These are phyloP conservation scores for Malthinus seriepunctatus DNA, from an alignment of 2,888 invertebrate species.

Conservation along the genomic window DNA sequence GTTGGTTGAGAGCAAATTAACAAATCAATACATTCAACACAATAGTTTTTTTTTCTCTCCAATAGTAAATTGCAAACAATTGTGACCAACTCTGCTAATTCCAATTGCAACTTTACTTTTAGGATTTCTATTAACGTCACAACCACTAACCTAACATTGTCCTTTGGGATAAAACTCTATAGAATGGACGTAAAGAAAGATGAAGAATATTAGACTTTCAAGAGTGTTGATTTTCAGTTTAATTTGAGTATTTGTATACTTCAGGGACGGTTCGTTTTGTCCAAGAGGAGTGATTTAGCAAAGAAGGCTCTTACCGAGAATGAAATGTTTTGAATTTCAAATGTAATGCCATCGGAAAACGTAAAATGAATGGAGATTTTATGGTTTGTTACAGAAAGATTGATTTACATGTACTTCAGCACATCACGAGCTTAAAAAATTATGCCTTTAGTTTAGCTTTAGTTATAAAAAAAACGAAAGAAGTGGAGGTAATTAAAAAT, in stretches of 20 bases:
- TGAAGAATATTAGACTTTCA: constrained; percentile 32
- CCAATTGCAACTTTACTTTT: constrained; percentile 22
- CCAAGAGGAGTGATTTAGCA: constrained; percentile 43
- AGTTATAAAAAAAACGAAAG: too few species aligned
- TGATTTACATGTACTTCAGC: constrained; percentile 40
- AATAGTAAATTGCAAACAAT: constrained; percentile 21
- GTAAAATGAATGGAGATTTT: constrained; percentile 45
- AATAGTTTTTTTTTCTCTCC: constrained; percentile 15
- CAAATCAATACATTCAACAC: constrained; percentile 23
- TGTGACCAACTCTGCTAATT: constrained; percentile 25
- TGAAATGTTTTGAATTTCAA: constrained; percentile 55
- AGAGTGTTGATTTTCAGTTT: constrained; percentile 40
- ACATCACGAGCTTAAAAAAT: not conserved
- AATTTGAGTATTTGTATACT: constrained; percentile 48
- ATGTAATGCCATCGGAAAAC: constrained; percentile 38
- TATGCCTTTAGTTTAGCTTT: too few species aligned
- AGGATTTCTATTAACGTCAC: constrained; percentile 8
- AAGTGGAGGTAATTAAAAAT: too few species aligned
- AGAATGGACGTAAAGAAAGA: constrained; percentile 15
- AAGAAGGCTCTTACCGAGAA: constrained; percentile 51
- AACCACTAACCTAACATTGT: not conserved
- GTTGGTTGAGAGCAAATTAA: constrained; percentile 21
- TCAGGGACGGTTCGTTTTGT: constrained; percentile 35
- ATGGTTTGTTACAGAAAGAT: constrained; percentile 40
- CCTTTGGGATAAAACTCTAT: constrained; percentile 3